Evolutionary conservation across 2,797 vertebrate genomes (phyloP), one percentile per base, ranked within the genome.

Genomic region (Propithecus perrieri): DNA sequence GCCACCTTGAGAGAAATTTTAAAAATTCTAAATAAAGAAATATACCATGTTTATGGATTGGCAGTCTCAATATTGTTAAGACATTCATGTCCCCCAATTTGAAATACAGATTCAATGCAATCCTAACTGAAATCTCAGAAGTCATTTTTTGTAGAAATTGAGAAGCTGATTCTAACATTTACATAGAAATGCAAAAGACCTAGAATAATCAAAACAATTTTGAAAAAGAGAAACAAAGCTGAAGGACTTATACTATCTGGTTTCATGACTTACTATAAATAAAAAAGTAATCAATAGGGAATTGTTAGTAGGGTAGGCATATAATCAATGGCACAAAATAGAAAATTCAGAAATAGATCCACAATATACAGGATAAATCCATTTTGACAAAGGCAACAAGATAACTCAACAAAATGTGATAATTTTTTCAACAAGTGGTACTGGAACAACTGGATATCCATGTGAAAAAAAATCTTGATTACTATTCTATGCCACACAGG

Each of bases 391-490:
- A 94, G 35, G 17, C 46, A 90, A 46, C 7, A 91, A 67, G 18
- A 50, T 95, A 75, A 93, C 89, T 95, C 61, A 90, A 57, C 28
- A 65, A 55, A 35, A 92, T 92, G 10, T 5, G 12, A 76, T 55
- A 89, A 26, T 48, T 79, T 80, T 96, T 89, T 65, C 38, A 95
- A 86, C 1, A 89, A 96, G 89, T 76, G 10, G 26, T 87, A 88
- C 2, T 53, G 28, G 50, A 83, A 76, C 53, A 94, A 93, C 20
- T 85, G 57, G 43, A 75, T 46, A 67, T 59, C 17, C 2, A 61
- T 67, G 79, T 33, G 28, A 76, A 86, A 95, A 92, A 85, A 96
- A 91, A 88, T 13, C 10, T 41, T 20, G 14, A 33, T 22, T 4
- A 3, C 12, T 48, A 24, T 35, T 78, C 33, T 33, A 38, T 65